These are phyloP conservation scores for Odocoileus hemionus DNA, from an alignment of 2,113 vertebrate species.

Conservation along the genomic window DNA sequence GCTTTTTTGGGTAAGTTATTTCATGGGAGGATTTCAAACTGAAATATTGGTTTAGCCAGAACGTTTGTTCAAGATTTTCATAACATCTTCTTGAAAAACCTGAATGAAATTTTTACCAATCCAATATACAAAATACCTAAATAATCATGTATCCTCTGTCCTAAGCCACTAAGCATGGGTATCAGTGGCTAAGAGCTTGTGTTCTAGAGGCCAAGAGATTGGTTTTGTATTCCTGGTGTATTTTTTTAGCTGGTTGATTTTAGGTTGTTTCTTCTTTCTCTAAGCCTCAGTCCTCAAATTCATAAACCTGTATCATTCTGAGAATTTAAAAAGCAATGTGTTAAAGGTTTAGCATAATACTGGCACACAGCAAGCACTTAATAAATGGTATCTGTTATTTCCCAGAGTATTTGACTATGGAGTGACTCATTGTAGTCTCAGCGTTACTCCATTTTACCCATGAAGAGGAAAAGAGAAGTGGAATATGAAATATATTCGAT, in stretches of 20 bases:
- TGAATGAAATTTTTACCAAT: not conserved
- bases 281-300: not conserved
- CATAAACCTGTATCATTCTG: not conserved
- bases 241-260: not conserved
- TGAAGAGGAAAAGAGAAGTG: not conserved
- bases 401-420: not conserved
- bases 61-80: not conserved
- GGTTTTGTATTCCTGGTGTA: not conserved
- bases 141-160: not conserved
- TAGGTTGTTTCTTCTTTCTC: not conserved
- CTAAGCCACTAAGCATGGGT: not conserved
- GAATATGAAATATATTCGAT: not conserved
- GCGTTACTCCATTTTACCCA: not conserved
- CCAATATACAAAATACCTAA: not conserved
- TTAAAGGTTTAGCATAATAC: not conserved
- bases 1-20: not conserved
- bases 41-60: not conserved
- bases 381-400: not conserved
- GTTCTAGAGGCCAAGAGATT: not conserved
- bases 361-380: not conserved
- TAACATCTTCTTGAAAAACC: not conserved
- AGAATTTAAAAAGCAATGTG: not conserved
- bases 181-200: not conserved
- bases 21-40: not conserved
- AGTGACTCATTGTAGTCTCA: not conserved